phyloP scores from a whole-genome alignment of 2,888 invertebrate genomes.

The Crematogaster levior region DNA sequence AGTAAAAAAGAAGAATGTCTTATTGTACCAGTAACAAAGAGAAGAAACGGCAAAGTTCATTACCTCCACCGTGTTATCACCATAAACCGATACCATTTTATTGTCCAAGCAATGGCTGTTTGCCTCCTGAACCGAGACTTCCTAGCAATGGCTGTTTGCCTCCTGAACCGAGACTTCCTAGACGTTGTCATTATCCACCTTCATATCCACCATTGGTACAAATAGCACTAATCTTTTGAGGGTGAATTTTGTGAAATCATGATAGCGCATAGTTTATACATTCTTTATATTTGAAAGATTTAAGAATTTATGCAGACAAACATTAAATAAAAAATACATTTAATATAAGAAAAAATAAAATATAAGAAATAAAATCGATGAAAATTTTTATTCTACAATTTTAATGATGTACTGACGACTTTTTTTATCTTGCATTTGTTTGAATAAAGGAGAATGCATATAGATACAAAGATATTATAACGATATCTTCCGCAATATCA shows the following conservation, averaged over 20 bases:
- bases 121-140: constrained; percentile 65
- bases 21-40: constrained; percentile 32
- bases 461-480: neutral
- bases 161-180: constrained; percentile 55
- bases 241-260: neutral
- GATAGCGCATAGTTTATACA: neutral
- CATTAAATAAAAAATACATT: neutral
- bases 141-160: constrained; percentile 70
- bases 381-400: constrained; percentile 13
- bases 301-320: neutral
- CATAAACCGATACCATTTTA: constrained; percentile 69
- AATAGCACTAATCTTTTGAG: neutral
- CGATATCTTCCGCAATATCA: neutral
- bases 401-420: neutral
- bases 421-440: neutral
- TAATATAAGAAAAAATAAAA: neutral
- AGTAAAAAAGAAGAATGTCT: constrained; percentile 57
- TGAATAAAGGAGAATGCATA: neutral
- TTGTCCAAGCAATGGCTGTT: constrained; percentile 72
- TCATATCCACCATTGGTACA: constrained; percentile 69
- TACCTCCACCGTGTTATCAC: constrained; percentile 75
- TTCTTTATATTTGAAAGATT: neutral
- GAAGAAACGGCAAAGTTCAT: constrained; percentile 57
- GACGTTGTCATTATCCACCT: constrained; percentile 40
- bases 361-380: neutral